Percentiles rank a stretch among this genome's conserved stretches.
phyloP scores from a whole-genome alignment of 2,888 invertebrate species.

The Liopterus haemorrhoidalis region DNA sequence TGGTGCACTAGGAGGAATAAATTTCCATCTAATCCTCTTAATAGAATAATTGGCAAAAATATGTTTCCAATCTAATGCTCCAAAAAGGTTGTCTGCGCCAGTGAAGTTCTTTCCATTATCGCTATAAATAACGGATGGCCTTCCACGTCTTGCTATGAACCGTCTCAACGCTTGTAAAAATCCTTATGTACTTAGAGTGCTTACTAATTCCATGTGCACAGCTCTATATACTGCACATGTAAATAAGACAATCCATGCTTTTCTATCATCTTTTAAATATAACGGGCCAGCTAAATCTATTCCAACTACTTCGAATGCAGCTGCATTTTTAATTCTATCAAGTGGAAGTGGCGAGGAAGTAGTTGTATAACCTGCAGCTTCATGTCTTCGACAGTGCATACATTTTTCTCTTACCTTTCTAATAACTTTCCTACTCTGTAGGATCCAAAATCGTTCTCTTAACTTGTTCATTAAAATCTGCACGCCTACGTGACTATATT shows the following conservation, averaged over 20 bases:
- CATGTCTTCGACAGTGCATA: slow-evolving; percentile 26
- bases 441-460: too few species aligned
- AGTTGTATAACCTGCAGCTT: slow-evolving; percentile 23
- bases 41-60: slow-evolving; percentile 26
- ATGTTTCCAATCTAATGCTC: slow-evolving; percentile 31
- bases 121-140: slow-evolving; percentile 36
- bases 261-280: slow-evolving; percentile 29
- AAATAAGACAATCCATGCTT: slow-evolving; percentile 39
- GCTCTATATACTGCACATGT: slow-evolving; percentile 41
- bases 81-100: slow-evolving; percentile 33
- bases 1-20: slow-evolving; percentile 41
- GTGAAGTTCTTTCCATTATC: slow-evolving; percentile 43
- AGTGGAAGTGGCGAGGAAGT: slow-evolving; percentile 32
- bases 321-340: slow-evolving; percentile 33
- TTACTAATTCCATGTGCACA: slow-evolving; percentile 40
- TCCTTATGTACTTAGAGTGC: slow-evolving; percentile 33
- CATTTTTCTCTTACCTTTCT: slow-evolving; percentile 16
- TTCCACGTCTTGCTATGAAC: slow-evolving; percentile 37
- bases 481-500: too few species aligned
- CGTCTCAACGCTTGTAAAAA: slow-evolving; percentile 36
- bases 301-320: slow-evolving; percentile 36
- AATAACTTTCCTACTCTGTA: too few species aligned
- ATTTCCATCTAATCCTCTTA: slow-evolving; percentile 35
- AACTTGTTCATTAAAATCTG: too few species aligned
- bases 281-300: slow-evolving; percentile 41